Evolutionary conservation across 2,888 invertebrate species (phyloP).

Genomic region (Notocelia uddmanniana): DNA sequence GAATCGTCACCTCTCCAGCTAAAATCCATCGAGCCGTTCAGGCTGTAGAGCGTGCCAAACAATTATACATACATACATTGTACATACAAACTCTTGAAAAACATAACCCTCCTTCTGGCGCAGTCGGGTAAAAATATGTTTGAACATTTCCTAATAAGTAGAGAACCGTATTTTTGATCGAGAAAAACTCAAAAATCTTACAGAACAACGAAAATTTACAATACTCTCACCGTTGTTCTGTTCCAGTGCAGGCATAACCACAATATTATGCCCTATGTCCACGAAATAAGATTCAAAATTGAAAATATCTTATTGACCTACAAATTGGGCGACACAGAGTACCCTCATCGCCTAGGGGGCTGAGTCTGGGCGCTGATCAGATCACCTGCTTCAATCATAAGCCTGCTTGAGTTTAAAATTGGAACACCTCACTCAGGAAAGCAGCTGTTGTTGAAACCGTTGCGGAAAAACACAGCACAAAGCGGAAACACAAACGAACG

Average conservation of each 20-base stretch:
- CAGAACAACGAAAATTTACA: background rate
- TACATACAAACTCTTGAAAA: no score
- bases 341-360: background rate
- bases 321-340: constrained; percentile 1
- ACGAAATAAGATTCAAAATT: background rate
- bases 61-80: no score
- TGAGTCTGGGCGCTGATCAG: constrained; percentile 7
- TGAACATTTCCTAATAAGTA: no score
- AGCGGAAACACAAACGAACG: background rate
- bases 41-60: no score
- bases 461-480: no score
- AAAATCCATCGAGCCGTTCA: no score
- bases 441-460: background rate
- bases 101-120: no score
- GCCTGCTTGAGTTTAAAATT: constrained; percentile 2
- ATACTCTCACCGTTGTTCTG: constrained; percentile 2
- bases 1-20: no score
- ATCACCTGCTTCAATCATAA: constrained; percentile 10
- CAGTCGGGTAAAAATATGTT: no score
- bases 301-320: background rate
- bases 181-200: background rate
- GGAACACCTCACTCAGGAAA: background rate
- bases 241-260: background rate
- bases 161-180: background rate
- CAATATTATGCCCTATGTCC: background rate